phyloP scores from a whole-genome alignment of 2,888 invertebrate species.

The Leucania comma region DNA sequence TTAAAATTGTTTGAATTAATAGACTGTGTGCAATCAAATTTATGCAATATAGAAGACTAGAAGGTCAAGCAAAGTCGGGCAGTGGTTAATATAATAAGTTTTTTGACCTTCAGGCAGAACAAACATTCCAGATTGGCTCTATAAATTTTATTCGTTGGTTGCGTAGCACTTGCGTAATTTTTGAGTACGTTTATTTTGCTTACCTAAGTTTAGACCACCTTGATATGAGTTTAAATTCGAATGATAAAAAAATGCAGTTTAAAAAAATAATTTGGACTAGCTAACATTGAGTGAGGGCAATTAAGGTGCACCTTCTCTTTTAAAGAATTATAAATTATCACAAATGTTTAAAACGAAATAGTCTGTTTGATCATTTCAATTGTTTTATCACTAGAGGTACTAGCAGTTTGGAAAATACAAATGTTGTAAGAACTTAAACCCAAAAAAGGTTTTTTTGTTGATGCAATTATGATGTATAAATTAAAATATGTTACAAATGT shows the following conservation, averaged over 20 bases:
- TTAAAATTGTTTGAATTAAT: constrained; percentile 34
- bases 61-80: constrained; percentile 39
- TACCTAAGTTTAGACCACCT: constrained; percentile 18
- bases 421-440: not conserved
- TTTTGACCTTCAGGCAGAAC: constrained; percentile 50
- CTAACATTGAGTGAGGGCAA: not conserved
- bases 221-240: constrained; percentile 2
- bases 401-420: not conserved
- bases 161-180: constrained; percentile 34
- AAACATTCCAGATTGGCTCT: constrained; percentile 45
- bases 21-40: constrained; percentile 58
- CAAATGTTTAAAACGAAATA: too few relatives aligned
- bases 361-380: too few relatives aligned
- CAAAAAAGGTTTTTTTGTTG: not conserved
- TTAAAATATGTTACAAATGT: not conserved
- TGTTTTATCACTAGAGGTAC: not conserved
- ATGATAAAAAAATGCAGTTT: constrained; percentile 7
- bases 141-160: constrained; percentile 35
- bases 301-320: not conserved
- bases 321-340: not conserved
- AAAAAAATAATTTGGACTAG: not conserved
- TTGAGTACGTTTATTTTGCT: constrained; percentile 14
- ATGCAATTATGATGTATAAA: not conserved
- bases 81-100: constrained; percentile 26
- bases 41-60: constrained; percentile 53